Conservation (phyloP, 2,113 vertebrate genomes). For the Pseudolaguvia tuberculata region DNA sequence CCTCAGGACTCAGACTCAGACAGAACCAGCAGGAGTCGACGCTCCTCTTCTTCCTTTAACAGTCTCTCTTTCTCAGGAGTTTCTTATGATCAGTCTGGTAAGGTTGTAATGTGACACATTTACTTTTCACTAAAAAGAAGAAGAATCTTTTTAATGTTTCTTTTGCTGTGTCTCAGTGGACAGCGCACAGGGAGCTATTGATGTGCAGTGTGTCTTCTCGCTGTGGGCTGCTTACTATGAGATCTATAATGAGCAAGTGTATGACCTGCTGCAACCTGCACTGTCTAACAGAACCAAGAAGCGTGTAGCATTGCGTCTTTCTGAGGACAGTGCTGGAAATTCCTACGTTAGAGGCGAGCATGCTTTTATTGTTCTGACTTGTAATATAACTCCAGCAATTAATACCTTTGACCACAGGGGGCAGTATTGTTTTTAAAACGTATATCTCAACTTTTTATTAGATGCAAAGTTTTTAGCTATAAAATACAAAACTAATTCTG, state of each 20-base stretch:
- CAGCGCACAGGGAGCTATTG: constrained; percentile 24
- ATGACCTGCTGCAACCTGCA: constrained; percentile 72
- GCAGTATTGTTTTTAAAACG: background rate
- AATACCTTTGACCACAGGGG: background rate
- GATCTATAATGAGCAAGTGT: constrained; percentile 85
- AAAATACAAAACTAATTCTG: background rate
- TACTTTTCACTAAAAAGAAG: background rate
- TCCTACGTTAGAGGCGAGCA: constrained; percentile 76
- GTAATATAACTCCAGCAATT: background rate
- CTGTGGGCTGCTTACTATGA: constrained; percentile 86
- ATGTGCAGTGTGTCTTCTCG: constrained; percentile 57
- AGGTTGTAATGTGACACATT: background rate
- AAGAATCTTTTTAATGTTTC: background rate
- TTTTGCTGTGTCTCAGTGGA: constrained; percentile 36
- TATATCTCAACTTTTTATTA: background rate
- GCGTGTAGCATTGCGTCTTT: constrained; percentile 72
- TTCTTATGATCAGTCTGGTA: constrained; percentile 57
- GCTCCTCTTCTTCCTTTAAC: constrained; percentile 33
- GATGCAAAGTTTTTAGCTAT: background rate
- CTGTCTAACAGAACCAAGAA: constrained; percentile 68
- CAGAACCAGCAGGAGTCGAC: constrained; percentile 33
- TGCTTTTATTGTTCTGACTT: too few species aligned
- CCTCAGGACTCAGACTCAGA: constrained; percentile 45
- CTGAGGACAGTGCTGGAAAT: constrained; percentile 79
- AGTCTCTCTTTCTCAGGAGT: constrained; percentile 49